Percentiles rank a stretch among this genome's conserved stretches.
These are phyloP conservation scores for Kryptolebias marmoratus DNA, from an alignment of 2,113 vertebrate genomes.

Conservation along the genomic window DNA sequence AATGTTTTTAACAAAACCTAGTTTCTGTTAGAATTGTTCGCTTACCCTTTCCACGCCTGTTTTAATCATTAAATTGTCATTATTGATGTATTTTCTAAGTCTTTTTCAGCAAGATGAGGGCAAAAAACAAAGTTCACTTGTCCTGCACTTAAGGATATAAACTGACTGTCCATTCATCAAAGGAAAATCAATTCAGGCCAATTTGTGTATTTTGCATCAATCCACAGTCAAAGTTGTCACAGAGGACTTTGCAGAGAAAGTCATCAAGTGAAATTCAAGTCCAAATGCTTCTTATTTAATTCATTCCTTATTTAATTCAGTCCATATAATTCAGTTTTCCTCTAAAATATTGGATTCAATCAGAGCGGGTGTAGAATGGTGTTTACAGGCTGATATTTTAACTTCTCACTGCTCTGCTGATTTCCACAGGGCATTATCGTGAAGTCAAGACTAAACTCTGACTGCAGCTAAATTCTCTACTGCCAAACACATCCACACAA, in stretches of 20 bases:
- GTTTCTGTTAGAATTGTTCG: background rate
- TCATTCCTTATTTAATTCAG: background rate
- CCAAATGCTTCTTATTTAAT: background rate
- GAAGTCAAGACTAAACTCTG: background rate
- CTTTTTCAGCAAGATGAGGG: background rate
- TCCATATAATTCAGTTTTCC: background rate
- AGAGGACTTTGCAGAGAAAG: background rate
- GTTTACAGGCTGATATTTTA: background rate
- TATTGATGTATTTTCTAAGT: background rate
- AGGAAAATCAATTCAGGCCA: background rate
- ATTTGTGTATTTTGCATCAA: background rate
- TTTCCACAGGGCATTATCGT: background rate
- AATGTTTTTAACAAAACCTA: background rate
- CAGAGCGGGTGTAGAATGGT: background rate
- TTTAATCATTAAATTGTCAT: background rate
- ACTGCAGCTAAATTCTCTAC: background rate
- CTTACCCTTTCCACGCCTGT: no score
- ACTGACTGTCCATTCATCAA: background rate
- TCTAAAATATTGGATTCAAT: background rate
- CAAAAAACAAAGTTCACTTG: background rate
- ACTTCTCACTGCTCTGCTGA: background rate
- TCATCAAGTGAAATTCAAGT: slow-evolving; percentile 1
- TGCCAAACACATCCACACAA: background rate
- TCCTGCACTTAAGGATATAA: background rate
- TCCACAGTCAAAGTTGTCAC: background rate